These are phyloP conservation scores for Ictidomys tridecemlineatus DNA, from an alignment of 2,113 vertebrate genomes.

Conservation along the genomic window DNA sequence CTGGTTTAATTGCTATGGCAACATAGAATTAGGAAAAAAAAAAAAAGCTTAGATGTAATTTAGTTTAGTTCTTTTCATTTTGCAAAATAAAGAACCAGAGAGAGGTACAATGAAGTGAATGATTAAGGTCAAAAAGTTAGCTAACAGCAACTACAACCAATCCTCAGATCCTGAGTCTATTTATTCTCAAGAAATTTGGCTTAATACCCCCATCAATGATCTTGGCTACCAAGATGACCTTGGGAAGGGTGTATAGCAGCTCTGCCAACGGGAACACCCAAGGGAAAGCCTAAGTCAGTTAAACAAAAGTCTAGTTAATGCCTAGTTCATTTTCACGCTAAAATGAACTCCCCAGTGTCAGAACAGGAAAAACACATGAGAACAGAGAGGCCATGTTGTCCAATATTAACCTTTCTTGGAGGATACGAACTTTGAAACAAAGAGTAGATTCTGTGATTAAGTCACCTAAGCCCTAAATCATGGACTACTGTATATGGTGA, in stretches of 20 bases:
- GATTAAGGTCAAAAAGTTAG: neutral
- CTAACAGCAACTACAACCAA: neutral
- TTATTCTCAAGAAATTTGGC: conserved; percentile 26
- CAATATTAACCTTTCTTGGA: neutral
- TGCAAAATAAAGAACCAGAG: conserved; percentile 34
- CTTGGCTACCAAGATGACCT: neutral
- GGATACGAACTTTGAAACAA: conserved; percentile 16
- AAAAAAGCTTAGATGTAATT: conserved; percentile 8
- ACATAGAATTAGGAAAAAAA: conserved; percentile 23
- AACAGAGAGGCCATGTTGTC: neutral
- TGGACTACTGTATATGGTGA: neutral
- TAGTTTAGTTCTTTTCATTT: conserved; percentile 55
- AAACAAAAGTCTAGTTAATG: neutral
- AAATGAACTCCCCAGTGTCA: conserved; percentile 1
- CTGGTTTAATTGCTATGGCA: conserved; percentile 29
- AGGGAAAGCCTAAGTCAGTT: neutral
- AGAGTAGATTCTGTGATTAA: neutral
- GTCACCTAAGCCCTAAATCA: neutral
- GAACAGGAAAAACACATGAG: neutral
- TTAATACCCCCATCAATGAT: neutral
- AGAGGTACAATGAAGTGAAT: neutral
- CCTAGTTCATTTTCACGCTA: neutral
- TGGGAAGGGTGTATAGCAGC: neutral
- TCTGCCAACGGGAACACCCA: neutral
- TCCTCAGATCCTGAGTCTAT: neutral